Conservation (phyloP, 2,797 vertebrate species). For the Phyllotis vaccarum region DNA sequence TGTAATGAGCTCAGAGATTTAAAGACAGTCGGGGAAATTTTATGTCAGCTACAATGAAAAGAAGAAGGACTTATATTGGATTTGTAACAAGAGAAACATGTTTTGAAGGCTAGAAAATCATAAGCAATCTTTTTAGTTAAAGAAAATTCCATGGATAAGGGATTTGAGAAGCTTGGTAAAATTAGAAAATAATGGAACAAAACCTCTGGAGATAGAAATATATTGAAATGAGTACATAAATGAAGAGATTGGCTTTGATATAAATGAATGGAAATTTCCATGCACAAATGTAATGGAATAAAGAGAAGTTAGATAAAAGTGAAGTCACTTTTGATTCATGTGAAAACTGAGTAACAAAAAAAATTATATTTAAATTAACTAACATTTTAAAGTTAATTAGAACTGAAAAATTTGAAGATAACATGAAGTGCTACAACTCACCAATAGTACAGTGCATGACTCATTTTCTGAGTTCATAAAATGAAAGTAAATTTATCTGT, state of each 20-base stretch:
- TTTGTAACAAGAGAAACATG: not conserved
- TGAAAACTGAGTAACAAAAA: not conserved
- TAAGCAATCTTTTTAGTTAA: not conserved
- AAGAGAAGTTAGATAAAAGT: not conserved
- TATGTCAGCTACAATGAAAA: conserved; percentile 27
- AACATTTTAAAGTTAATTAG: not conserved
- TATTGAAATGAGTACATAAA: conserved; percentile 33
- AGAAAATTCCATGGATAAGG: not conserved
- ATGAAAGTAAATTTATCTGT: not conserved
- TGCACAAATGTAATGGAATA: not conserved
- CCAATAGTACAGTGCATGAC: not conserved
- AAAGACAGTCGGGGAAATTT: not conserved
- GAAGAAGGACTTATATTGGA: not conserved
- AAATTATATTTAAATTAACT: not conserved
- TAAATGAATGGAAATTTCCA: not conserved
- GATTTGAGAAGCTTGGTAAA: not conserved
- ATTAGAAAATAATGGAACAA: conserved; percentile 29
- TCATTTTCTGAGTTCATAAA: not conserved
- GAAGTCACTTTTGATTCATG: not conserved
- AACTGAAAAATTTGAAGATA: not conserved
- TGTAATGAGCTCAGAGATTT: not conserved
- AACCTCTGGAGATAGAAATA: conserved; percentile 5
- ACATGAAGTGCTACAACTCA: not conserved
- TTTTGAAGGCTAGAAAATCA: conserved; percentile 44
- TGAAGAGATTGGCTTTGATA: not conserved